phyloP scores from a whole-genome alignment of 1,140 invertebrate genomes.

The Zaprionus camerounensis region DNA sequence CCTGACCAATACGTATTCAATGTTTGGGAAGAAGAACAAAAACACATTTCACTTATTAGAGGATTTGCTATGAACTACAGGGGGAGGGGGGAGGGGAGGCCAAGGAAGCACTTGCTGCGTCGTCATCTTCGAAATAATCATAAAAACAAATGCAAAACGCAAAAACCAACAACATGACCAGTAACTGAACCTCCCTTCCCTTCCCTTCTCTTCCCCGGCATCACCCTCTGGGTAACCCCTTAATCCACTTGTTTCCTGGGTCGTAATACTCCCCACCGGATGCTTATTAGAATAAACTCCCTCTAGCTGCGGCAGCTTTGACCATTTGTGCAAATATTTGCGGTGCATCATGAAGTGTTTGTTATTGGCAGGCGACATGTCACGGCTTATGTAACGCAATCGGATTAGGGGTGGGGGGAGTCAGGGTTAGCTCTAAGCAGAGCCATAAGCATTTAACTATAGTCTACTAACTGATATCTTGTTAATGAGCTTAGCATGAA shows the following conservation, averaged over 20 bases:
- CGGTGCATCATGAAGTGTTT: constrained; percentile 70
- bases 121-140: constrained; percentile 69
- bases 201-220: too few relatives aligned
- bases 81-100: not conserved
- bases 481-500: not conserved
- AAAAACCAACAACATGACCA: constrained; percentile 55
- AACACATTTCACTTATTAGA: constrained; percentile 82
- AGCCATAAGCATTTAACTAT: not conserved
- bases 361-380: constrained; percentile 41
- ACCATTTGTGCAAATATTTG: constrained; percentile 58
- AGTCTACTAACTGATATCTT: not conserved
- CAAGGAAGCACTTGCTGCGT: constrained; percentile 4
- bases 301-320: constrained; percentile 28
- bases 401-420: constrained; percentile 44
- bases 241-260: constrained; percentile 75
- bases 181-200: not conserved
- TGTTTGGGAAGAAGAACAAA: constrained; percentile 43
- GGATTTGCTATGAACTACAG: not conserved
- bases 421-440: not conserved
- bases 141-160: constrained; percentile 79
- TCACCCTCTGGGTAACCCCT: constrained; percentile 51
- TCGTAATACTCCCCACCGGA: constrained; percentile 47
- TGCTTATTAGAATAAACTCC: constrained; percentile 57
- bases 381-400: constrained; percentile 42
- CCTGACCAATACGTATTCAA: constrained; percentile 46